Conservation (phyloP, 2,113 vertebrate genomes). For the Coptodon bakossiorum region DNA sequence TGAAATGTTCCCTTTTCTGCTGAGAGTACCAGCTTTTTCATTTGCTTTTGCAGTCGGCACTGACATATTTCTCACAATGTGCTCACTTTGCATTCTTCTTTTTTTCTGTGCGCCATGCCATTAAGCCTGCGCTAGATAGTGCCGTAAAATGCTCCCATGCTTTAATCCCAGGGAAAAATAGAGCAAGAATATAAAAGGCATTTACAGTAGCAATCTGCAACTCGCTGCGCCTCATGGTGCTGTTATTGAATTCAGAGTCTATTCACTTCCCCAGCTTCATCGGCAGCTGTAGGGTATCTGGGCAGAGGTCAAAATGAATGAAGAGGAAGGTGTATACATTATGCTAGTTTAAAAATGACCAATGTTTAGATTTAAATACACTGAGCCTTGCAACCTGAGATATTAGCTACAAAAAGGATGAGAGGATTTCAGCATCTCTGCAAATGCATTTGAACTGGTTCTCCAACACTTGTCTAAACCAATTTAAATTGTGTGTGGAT, state of each 20-base stretch:
- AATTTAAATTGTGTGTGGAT: conserved; percentile 40
- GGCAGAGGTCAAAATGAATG: neutral
- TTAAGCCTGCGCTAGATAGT: conserved; percentile 8
- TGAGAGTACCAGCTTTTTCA: conserved; percentile 5
- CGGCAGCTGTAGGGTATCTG: neutral
- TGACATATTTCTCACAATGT: conserved; percentile 20
- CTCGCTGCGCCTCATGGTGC: neutral
- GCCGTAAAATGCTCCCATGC: conserved; percentile 13
- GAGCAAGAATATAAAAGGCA: conserved; percentile 17
- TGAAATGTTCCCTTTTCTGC: conserved; percentile 15
- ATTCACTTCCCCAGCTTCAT: neutral
- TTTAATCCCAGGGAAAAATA: conserved; percentile 15
- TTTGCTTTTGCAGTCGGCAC: conserved; percentile 7
- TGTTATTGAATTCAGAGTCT: neutral
- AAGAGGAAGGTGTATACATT: neutral
- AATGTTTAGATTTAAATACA: neutral
- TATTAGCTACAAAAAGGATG: neutral
- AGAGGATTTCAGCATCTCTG: neutral
- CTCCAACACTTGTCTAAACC: conserved; percentile 33
- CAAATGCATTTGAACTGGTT: conserved; percentile 11
- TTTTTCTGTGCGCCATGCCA: neutral
- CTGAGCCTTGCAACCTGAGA: neutral
- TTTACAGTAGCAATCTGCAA: conserved; percentile 13
- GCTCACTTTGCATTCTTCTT: conserved; percentile 25
- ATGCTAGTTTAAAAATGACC: neutral